Conservation (phyloP, 2,113 vertebrate species). For the Todiramphus chloris region DNA sequence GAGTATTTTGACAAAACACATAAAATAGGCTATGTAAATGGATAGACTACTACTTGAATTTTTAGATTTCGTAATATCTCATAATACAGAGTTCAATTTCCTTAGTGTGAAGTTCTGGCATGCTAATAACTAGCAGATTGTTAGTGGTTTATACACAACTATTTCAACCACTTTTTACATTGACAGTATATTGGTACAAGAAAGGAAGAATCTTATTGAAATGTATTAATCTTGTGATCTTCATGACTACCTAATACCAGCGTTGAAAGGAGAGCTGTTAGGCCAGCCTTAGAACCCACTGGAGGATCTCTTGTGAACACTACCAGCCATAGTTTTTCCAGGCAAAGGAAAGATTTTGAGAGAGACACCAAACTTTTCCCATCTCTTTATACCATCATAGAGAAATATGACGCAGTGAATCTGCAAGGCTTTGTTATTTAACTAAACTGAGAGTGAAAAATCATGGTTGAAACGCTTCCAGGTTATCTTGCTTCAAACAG, state of each 20-base stretch:
- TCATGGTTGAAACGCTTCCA: not conserved
- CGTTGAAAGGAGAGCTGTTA: not conserved
- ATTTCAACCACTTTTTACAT: not conserved
- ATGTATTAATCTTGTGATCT: not conserved
- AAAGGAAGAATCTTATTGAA: not conserved
- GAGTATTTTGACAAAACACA: not conserved
- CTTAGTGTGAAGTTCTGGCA: not conserved
- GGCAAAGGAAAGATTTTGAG: not conserved
- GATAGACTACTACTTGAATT: not conserved
- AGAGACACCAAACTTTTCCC: not conserved
- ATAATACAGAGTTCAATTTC: not conserved
- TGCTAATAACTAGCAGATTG: not conserved
- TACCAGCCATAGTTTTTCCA: not conserved
- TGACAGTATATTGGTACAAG: not conserved
- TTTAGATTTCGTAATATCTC: not conserved
- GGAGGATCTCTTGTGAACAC: not conserved
- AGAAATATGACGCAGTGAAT: not conserved
- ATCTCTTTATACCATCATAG: not conserved
- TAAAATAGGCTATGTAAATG: not conserved
- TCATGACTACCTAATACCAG: not conserved
- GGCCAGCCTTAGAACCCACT: not conserved
- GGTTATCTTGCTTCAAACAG: not conserved
- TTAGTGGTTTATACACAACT: too few species aligned
- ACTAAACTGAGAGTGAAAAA: not conserved
- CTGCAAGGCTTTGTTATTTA: not conserved